Evolutionary conservation across 2,113 vertebrate genomes (phyloP).

Genomic region (Forbesichthys agassizii): DNA sequence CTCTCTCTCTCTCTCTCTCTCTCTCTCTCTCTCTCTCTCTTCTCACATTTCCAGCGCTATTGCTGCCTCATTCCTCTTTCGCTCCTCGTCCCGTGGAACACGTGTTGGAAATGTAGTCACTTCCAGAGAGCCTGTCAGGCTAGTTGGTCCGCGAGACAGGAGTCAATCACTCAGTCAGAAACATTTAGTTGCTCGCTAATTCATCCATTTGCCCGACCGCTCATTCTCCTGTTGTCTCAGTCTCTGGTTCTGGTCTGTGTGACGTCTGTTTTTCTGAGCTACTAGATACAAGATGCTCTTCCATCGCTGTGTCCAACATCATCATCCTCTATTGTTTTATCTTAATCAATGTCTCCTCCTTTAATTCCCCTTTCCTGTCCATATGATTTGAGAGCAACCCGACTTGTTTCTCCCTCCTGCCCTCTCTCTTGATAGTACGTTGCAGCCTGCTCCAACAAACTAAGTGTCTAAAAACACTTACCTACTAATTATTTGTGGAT

Average conservation of each 20-base stretch:
- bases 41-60: background rate
- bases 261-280: background rate
- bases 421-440: conserved; percentile 9
- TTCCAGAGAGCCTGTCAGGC: background rate
- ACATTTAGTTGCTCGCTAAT: background rate
- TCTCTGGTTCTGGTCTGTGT: background rate
- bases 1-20: conserved; percentile 1
- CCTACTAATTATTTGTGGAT: conserved; percentile 19
- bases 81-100: conserved; percentile 2
- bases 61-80: background rate
- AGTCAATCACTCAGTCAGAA: background rate
- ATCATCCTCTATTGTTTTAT: background rate
- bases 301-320: background rate
- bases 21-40: conserved; percentile 12
- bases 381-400: conserved; percentile 4
- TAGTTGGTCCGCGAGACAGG: background rate
- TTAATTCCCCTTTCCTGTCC: conserved; percentile 8
- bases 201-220: background rate
- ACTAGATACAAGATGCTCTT: background rate
- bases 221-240: conserved; percentile 8
- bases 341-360: background rate
- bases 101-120: background rate
- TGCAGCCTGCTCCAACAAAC: conserved; percentile 2
- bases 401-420: conserved; percentile 5
- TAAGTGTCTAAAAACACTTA: conserved; percentile 41